A percentile compares a stretch with the other conserved stretches of the same genome.
phyloP scores from a whole-genome alignment of 2,797 vertebrate genomes.

The Ispidina lecontei region DNA sequence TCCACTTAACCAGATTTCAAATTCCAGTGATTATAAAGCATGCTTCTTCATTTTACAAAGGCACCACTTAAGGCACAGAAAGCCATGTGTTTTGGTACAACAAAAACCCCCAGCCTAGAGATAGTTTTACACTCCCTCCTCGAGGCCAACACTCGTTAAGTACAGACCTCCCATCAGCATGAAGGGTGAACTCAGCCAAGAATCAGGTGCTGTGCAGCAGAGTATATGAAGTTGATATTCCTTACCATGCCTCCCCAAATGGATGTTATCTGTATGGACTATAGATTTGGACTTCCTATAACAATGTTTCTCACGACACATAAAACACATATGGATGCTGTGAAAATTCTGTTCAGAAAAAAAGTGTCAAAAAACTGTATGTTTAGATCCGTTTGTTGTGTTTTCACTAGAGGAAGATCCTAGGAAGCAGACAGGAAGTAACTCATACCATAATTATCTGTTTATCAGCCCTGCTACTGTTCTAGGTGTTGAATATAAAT shows the following conservation, averaged over 20 bases:
- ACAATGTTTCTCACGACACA: neutral
- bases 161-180: neutral
- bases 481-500: neutral
- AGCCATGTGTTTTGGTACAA: neutral
- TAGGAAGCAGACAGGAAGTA: neutral
- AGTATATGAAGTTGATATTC: neutral
- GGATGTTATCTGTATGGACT: neutral
- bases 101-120: neutral
- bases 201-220: neutral
- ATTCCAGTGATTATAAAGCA: neutral
- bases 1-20: constrained; percentile 17
- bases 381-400: neutral
- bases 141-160: neutral
- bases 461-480: neutral
- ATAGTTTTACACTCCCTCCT: neutral
- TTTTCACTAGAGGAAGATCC: neutral
- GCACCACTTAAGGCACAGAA: neutral
- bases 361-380: neutral
- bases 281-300: neutral
- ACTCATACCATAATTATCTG: neutral
- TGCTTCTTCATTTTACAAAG: neutral
- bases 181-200: neutral
- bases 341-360: neutral
- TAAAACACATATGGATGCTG: neutral
- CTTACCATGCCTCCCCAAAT: neutral